These are phyloP conservation scores for Perodicticus potto DNA, from an alignment of 2,797 vertebrate genomes.

Conservation along the genomic window DNA sequence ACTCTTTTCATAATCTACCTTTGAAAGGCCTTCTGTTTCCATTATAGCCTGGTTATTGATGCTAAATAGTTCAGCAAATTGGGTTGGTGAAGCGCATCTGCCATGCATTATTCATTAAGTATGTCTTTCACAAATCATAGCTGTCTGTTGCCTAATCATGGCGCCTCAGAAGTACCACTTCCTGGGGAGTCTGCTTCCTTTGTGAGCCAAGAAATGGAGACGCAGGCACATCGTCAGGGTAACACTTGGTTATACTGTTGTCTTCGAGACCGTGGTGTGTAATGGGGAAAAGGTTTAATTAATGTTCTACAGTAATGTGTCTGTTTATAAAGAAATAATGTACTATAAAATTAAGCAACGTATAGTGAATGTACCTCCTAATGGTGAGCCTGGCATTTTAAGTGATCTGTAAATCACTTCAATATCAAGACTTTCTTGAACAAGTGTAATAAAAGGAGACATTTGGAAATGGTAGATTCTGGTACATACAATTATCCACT, in stretches of 20 bases:
- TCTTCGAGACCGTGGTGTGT: slow-evolving; percentile 84
- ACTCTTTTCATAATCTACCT: slow-evolving; percentile 79
- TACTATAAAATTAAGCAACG: slow-evolving; percentile 88
- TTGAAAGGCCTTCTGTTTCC: slow-evolving; percentile 84
- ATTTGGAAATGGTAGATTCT: slow-evolving; percentile 85
- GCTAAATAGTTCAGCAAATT: slow-evolving; percentile 86
- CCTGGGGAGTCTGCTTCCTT: slow-evolving; percentile 68
- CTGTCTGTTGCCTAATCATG: slow-evolving; percentile 69
- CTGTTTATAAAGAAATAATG: slow-evolving; percentile 91
- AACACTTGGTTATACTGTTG: slow-evolving; percentile 72
- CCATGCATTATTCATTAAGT: slow-evolving; percentile 85
- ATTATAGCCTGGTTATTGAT: slow-evolving; percentile 85
- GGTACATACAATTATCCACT: slow-evolving; percentile 86
- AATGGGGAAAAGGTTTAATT: slow-evolving; percentile 87
- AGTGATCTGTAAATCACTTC: slow-evolving; percentile 89
- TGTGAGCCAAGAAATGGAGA: slow-evolving; percentile 75
- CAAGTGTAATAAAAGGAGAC: slow-evolving; percentile 88
- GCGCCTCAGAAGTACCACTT: slow-evolving; percentile 10
- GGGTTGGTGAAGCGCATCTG: slow-evolving; percentile 82
- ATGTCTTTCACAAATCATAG: slow-evolving; percentile 81
- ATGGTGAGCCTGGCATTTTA: slow-evolving; percentile 88
- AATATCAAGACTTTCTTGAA: slow-evolving; percentile 90
- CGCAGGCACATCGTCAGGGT: slow-evolving; percentile 80
- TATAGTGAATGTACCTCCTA: slow-evolving; percentile 87
- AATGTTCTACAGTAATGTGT: slow-evolving; percentile 86